Conservation (phyloP, 2,888 invertebrate species). For the Andrena bucephala region DNA sequence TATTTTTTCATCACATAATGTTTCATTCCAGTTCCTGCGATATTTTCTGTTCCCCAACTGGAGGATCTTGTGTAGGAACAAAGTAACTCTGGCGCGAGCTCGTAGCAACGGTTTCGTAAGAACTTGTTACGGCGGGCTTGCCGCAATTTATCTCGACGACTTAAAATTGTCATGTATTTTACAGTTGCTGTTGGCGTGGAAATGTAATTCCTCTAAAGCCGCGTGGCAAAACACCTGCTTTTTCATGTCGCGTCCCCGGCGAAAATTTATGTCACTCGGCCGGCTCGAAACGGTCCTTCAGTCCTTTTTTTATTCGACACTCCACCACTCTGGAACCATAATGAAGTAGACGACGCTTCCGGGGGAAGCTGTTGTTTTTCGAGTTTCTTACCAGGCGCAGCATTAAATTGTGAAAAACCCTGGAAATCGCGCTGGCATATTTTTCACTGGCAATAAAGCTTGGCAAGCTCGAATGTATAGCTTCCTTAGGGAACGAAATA, state of each 20-base stretch:
- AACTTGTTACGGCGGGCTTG: conserved; percentile 29
- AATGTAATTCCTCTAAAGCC: conserved; percentile 34
- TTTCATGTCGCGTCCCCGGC: neutral
- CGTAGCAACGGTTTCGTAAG: conserved; percentile 29
- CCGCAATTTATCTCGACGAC: conserved; percentile 38
- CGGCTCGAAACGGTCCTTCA: conserved; percentile 2
- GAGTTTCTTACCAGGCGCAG: neutral
- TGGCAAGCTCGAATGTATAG: neutral
- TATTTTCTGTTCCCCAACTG: neutral
- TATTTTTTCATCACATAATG: neutral
- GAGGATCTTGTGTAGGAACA: neutral
- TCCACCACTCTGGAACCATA: neutral
- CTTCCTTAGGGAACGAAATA: conserved; percentile 4
- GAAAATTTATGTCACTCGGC: conserved; percentile 37
- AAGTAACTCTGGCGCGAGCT: conserved; percentile 21
- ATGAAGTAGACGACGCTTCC: conserved; percentile 4
- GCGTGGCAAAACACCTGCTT: neutral
- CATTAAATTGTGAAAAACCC: conserved; percentile 8
- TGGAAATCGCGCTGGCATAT: neutral
- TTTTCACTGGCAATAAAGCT: conserved; percentile 9
- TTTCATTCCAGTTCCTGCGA: neutral
- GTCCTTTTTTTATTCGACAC: neutral
- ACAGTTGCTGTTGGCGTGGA: conserved; percentile 25
- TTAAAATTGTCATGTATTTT: conserved; percentile 49
- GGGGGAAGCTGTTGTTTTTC: neutral